phyloP scores from a whole-genome alignment of 2,113 vertebrate genomes.

The Plotosus lineatus region DNA sequence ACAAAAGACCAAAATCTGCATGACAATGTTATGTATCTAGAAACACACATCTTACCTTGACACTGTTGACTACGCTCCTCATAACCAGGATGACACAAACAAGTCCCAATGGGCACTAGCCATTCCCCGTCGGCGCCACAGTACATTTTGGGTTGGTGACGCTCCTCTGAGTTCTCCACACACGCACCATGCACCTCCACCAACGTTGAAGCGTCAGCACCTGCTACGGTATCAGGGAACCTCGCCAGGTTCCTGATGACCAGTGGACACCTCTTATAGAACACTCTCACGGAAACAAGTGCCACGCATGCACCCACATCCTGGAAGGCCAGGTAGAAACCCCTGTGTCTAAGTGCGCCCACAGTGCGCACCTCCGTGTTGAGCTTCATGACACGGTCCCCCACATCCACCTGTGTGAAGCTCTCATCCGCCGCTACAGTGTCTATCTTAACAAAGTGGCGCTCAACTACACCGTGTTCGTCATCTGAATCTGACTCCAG shows the following conservation, averaged over 20 bases:
- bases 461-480: conserved; percentile 90
- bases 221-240: conserved; percentile 95
- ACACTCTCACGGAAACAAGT: conserved; percentile 92
- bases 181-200: conserved; percentile 97
- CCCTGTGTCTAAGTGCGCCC: conserved; percentile 84
- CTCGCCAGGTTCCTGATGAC: conserved; percentile 92
- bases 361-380: conserved; percentile 96
- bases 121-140: conserved; percentile 97
- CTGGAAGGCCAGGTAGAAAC: conserved; percentile 98
- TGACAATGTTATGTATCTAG: neutral
- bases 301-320: conserved; percentile 97
- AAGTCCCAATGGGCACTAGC: conserved; percentile 99
- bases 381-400: conserved; percentile 96
- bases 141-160: conserved; percentile 99
- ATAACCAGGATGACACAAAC: conserved; percentile 91
- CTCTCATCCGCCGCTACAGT: conserved; percentile 97
- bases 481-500: conserved; percentile 94
- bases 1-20: neutral
- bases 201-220: conserved; percentile 92
- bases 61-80: conserved; percentile 90
- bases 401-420: conserved; percentile 98
- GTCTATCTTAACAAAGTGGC: conserved; percentile 93
- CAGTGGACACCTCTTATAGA: conserved; percentile 94
- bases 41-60: conserved; percentile 81
- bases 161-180: conserved; percentile 96